Percentiles rank a stretch among this genome's conserved stretches.
Conservation (phyloP, 2,888 invertebrate species). For the Gnatocerus cornutus region DNA sequence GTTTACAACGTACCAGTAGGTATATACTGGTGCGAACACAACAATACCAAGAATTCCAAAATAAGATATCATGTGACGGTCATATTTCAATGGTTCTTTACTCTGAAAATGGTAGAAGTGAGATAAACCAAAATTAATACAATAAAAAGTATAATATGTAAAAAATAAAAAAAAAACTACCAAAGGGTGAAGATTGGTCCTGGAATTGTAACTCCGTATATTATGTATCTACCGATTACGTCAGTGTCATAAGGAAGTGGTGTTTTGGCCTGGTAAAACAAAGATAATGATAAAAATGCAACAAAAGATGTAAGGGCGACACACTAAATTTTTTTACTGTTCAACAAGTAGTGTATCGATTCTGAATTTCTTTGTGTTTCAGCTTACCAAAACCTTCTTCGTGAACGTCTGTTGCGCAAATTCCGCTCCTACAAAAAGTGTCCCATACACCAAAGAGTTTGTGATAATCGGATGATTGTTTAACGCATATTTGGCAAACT, state of each 20-base stretch:
- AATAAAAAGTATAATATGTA: constrained; percentile 12
- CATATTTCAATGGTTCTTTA: constrained; percentile 56
- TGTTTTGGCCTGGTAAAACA: constrained; percentile 62
- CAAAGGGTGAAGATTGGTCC: constrained; percentile 78
- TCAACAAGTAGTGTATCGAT: constrained; percentile 27
- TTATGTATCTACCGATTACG: constrained; percentile 75
- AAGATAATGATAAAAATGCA: constrained; percentile 17
- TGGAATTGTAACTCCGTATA: constrained; percentile 76
- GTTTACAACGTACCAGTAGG: constrained; percentile 59
- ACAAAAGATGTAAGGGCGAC: constrained; percentile 28
- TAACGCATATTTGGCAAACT: constrained; percentile 67
- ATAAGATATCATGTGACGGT: constrained; percentile 57
- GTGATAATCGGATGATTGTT: constrained; percentile 71
- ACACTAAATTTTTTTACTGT: not conserved
- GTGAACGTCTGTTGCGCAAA: constrained; percentile 84
- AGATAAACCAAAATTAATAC: constrained; percentile 42
- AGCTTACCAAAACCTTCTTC: constrained; percentile 78
- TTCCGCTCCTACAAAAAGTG: constrained; percentile 86
- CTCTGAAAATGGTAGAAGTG: constrained; percentile 21
- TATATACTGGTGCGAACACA: constrained; percentile 60
- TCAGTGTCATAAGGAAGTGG: constrained; percentile 72
- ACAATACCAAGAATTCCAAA: constrained; percentile 61
- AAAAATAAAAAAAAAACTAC: constrained; percentile 68
- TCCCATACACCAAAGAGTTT: constrained; percentile 80
- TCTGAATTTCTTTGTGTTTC: not conserved